These are phyloP conservation scores for Pitta sordida DNA, from an alignment of 2,113 vertebrate genomes.

Conservation along the genomic window DNA sequence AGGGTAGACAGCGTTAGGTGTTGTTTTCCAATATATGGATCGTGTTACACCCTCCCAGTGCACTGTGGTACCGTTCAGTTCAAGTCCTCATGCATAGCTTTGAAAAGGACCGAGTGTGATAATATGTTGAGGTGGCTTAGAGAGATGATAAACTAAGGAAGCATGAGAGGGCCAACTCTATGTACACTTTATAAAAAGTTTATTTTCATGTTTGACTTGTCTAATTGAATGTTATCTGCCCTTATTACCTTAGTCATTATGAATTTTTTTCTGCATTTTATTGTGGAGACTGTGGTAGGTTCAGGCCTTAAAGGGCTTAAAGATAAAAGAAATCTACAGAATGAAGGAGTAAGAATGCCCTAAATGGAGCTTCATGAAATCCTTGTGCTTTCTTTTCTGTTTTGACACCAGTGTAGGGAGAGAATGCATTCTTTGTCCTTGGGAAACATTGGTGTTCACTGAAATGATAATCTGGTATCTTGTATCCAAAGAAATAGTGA, in stretches of 20 bases:
- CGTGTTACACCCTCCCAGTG: not conserved
- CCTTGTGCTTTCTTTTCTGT: not conserved
- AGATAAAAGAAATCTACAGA: not conserved
- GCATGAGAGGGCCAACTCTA: not conserved
- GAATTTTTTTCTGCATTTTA: not conserved
- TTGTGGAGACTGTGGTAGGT: not conserved
- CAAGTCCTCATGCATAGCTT: not conserved
- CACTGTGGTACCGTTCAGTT: not conserved
- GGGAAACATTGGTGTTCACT: not conserved
- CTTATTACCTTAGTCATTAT: not conserved
- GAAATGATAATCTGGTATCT: not conserved
- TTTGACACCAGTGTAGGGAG: not conserved
- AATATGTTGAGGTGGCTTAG: not conserved
- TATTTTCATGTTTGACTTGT: not conserved
- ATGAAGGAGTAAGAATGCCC: not conserved
- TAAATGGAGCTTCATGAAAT: not conserved
- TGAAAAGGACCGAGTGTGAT: not conserved
- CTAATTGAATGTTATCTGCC: not conserved
- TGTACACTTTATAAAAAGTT: not conserved
- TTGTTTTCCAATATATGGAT: not conserved
- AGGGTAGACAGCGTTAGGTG: not conserved
- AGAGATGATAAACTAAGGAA: not conserved
- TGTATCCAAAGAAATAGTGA: not conserved
- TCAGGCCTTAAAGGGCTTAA: not conserved
- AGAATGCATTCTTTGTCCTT: not conserved